Conservation (phyloP, 2,113 vertebrate genomes). For the Rattus norvegicus region DNA sequence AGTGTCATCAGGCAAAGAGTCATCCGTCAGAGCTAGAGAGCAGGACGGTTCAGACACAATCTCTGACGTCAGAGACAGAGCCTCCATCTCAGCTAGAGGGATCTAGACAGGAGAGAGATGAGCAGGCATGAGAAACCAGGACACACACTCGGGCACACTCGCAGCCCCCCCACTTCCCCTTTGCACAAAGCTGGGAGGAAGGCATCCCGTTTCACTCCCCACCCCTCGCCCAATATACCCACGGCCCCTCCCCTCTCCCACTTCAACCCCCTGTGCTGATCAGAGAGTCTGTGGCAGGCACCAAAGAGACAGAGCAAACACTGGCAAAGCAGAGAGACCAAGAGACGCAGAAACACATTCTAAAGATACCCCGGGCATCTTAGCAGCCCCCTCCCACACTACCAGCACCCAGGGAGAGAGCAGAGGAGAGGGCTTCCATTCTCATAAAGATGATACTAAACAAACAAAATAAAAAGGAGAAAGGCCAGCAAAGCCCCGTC, state of each 20-base stretch:
- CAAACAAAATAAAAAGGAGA: slow-evolving; percentile 25
- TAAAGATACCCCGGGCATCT: slow-evolving; percentile 61
- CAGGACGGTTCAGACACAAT: slow-evolving; percentile 97
- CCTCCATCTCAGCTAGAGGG: slow-evolving; percentile 99
- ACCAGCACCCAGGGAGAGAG: slow-evolving; percentile 54
- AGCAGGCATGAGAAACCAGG: slow-evolving; percentile 92
- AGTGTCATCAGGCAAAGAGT: slow-evolving; percentile 96
- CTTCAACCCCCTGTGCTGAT: slow-evolving; percentile 61
- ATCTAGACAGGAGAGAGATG: slow-evolving; percentile 98
- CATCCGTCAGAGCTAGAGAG: slow-evolving; percentile 98
- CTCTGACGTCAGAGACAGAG: slow-evolving; percentile 98
- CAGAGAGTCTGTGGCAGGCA: slow-evolving; percentile 69
- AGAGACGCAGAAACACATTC: slow-evolving; percentile 54
- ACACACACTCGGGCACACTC: slow-evolving; percentile 32
- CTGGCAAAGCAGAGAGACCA: slow-evolving; percentile 66
- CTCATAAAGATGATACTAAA: slow-evolving; percentile 58
- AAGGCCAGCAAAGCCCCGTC: slow-evolving; percentile 62
- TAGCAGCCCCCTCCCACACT: slow-evolving; percentile 67
- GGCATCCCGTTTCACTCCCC: slow-evolving; percentile 69
- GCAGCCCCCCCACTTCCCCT: slow-evolving; percentile 45
- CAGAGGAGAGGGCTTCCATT: slow-evolving; percentile 25
- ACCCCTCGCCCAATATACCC: slow-evolving; percentile 21
- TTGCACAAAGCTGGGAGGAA: slow-evolving; percentile 63
- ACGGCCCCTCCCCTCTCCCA: slow-evolving; percentile 35
- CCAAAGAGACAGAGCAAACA: slow-evolving; percentile 64